Conservation (phyloP, 2,888 invertebrate species). For the Tubulanus polymorphus region DNA sequence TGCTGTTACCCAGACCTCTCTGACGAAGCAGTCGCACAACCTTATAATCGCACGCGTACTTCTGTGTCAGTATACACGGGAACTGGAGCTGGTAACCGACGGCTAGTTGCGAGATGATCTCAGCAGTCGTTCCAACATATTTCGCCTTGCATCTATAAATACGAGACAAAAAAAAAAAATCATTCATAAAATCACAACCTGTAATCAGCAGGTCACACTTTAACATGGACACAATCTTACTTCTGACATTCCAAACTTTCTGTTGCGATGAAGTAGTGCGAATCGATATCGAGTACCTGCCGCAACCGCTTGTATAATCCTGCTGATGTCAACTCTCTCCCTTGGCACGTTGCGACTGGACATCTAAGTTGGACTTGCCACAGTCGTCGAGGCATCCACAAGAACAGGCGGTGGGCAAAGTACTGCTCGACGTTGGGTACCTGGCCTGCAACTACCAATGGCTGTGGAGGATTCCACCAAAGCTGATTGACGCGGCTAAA, state of each 20-base stretch:
- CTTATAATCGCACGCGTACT: background rate
- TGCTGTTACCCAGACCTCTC: constrained; percentile 2
- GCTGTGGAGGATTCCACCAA: constrained; percentile 23
- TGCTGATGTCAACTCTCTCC: background rate
- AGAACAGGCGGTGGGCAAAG: constrained; percentile 18
- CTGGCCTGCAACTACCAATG: constrained; percentile 5
- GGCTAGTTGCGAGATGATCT: background rate
- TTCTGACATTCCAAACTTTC: background rate
- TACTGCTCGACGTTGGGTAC: constrained; percentile 14
- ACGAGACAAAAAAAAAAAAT: too few relatives aligned
- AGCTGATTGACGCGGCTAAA: constrained; percentile 3
- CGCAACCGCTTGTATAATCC: background rate
- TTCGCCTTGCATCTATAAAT: background rate
- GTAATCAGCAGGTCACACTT: too few relatives aligned
- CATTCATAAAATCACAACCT: too few relatives aligned
- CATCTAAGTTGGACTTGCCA: constrained; percentile 17
- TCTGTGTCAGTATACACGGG: background rate
- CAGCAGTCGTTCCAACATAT: background rate
- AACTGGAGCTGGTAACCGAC: background rate
- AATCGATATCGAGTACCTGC: background rate
- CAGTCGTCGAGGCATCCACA: constrained; percentile 18
- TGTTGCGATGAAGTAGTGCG: constrained; percentile 1
- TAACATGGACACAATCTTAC: too few relatives aligned
- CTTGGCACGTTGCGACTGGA: constrained; percentile 14
- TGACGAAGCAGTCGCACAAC: background rate